These are phyloP conservation scores for Harpegnathos saltator DNA, from an alignment of 1,140 invertebrate genomes.

Conservation along the genomic window DNA sequence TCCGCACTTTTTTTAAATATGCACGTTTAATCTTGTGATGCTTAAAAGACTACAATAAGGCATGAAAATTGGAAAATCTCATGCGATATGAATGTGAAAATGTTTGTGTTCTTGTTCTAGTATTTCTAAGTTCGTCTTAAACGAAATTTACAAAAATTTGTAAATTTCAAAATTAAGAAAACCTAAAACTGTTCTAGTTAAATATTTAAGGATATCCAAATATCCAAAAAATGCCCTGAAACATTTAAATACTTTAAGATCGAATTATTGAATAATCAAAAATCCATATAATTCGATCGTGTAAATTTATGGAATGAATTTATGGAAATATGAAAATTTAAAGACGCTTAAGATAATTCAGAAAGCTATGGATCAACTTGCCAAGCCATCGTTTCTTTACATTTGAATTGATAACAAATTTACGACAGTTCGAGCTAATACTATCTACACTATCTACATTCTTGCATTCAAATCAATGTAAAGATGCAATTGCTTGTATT, in stretches of 20 bases:
- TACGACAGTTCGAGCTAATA: slow-evolving; percentile 14
- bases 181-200: too few species aligned
- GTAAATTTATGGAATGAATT: background rate
- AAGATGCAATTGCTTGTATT: slow-evolving; percentile 27
- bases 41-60: slow-evolving; percentile 15
- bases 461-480: slow-evolving; percentile 44
- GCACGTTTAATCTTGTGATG: slow-evolving; percentile 17
- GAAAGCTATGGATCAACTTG: background rate
- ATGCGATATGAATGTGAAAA: background rate
- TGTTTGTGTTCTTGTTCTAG: background rate
- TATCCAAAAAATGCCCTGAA: background rate
- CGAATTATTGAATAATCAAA: background rate
- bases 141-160: background rate
- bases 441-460: slow-evolving; percentile 55
- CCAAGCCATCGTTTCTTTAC: slow-evolving; percentile 26
- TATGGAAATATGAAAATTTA: background rate
- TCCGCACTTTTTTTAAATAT: background rate
- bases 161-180: slow-evolving; percentile 35
- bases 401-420: slow-evolving; percentile 50
- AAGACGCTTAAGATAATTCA: background rate
- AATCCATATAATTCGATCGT: background rate
- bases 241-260: background rate
- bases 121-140: background rate
- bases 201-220: background rate
- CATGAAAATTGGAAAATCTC: slow-evolving; percentile 29